Evolutionary conservation across 2,797 vertebrate genomes (phyloP).

Genomic region (Huso huso): DNA sequence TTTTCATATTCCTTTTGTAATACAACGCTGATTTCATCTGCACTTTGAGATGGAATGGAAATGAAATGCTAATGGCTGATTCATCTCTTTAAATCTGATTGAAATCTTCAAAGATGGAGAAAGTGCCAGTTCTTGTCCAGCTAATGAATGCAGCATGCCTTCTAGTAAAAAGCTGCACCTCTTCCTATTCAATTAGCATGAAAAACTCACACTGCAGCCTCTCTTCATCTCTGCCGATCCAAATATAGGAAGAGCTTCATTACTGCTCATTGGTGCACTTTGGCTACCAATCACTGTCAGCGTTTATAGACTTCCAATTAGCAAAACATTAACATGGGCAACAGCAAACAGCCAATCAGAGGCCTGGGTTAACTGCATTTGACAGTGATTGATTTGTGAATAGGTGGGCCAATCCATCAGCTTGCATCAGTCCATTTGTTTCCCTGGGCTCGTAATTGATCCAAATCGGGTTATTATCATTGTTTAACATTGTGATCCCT

Average conservation of each 20-base stretch:
- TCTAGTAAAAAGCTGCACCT: not conserved
- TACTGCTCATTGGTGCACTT: constrained; percentile 47
- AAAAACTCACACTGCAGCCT: constrained; percentile 43
- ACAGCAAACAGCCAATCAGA: constrained; percentile 38
- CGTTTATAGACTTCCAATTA: constrained; percentile 43
- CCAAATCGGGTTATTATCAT: constrained; percentile 8
- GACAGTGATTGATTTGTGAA: constrained; percentile 61
- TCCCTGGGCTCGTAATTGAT: not conserved
- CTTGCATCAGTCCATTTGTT: constrained; percentile 29
- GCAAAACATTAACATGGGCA: constrained; percentile 49
- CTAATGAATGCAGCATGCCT: not conserved
- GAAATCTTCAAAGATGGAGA: constrained; percentile 11
- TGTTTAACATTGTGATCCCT: not conserved
- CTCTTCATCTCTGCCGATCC: constrained; percentile 31
- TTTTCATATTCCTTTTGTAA: no score
- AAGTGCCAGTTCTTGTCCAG: constrained; percentile 14
- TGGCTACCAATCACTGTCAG: constrained; percentile 56
- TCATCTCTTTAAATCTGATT: constrained; percentile 22
- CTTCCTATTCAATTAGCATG: constrained; percentile 50
- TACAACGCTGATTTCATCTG: not conserved
- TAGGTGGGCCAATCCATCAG: constrained; percentile 45
- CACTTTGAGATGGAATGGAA: constrained; percentile 44
- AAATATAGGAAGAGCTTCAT: constrained; percentile 36
- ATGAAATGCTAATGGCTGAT: constrained; percentile 35
- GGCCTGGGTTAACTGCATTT: constrained; percentile 35